These are phyloP conservation scores for Chiroxiphia lanceolata DNA, from an alignment of 2,797 vertebrate genomes.

Conservation along the genomic window DNA sequence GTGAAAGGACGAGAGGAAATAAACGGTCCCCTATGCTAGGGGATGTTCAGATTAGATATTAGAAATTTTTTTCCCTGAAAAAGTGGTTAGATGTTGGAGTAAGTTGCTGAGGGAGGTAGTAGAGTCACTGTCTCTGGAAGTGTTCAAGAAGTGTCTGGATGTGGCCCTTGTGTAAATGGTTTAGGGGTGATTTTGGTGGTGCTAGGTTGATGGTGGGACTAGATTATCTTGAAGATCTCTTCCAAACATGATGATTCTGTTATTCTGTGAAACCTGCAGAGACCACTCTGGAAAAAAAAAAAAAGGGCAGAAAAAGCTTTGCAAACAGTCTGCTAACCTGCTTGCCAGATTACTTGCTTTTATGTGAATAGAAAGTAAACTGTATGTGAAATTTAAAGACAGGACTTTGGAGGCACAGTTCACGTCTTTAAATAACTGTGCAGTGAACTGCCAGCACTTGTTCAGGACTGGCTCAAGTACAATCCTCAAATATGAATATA, in stretches of 20 bases:
- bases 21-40: not conserved
- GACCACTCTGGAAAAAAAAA: not conserved
- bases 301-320: not conserved
- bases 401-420: not conserved
- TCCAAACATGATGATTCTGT: not conserved
- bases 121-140: not conserved
- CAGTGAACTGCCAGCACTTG: not conserved
- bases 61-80: not conserved
- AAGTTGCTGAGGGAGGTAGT: not conserved
- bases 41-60: not conserved
- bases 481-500: not conserved
- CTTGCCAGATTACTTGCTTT: constrained; percentile 2
- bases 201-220: not conserved
- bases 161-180: not conserved
- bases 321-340: not conserved
- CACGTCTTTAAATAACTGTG: not conserved
- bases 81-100: not conserved
- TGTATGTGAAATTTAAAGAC: not conserved
- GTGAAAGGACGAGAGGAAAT: not conserved
- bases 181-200: not conserved
- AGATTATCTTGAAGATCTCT: not conserved
- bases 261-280: not conserved
- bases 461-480: not conserved
- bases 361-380: constrained; percentile 9
- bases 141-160: not conserved